These are phyloP conservation scores for Drosophila sproati DNA, from an alignment of 1,140 invertebrate genomes.

Conservation along the genomic window DNA sequence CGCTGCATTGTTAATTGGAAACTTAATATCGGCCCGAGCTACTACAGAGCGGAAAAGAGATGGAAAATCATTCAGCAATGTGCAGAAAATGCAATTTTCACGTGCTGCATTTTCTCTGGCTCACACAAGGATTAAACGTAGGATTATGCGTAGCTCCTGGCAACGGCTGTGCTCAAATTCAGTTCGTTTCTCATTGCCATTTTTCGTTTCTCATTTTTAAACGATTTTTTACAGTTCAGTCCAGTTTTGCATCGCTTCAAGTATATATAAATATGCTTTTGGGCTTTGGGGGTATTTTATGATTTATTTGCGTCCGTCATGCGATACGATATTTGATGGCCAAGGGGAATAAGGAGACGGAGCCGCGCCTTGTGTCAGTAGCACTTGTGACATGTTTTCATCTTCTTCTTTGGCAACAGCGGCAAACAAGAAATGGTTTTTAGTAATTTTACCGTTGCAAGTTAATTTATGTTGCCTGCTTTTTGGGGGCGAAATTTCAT, in stretches of 20 bases:
- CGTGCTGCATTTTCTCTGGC: conserved; percentile 1
- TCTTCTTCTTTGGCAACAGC: background rate
- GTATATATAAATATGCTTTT: background rate
- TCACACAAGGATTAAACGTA: conserved; percentile 7
- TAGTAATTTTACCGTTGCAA: conserved; percentile 15
- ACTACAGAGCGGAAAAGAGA: background rate
- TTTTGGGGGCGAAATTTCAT: conserved; percentile 8
- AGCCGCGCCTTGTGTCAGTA: conserved; percentile 21
- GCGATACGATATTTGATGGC: conserved; percentile 23
- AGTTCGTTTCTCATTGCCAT: background rate
- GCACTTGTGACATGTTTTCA: conserved; percentile 18
- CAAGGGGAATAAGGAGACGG: conserved; percentile 4
- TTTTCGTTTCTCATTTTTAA: background rate
- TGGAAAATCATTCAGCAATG: conserved; percentile 14
- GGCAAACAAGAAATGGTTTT: conserved; percentile 4
- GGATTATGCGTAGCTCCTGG: conserved; percentile 7
- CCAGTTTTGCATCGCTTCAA: conserved; percentile 35
- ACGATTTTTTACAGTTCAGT: background rate
- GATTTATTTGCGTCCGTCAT: conserved; percentile 29
- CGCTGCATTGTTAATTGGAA: conserved; percentile 81
- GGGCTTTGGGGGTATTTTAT: background rate
- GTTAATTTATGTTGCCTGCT: conserved; percentile 26
- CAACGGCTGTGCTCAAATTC: conserved; percentile 29
- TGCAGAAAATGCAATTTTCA: conserved; percentile 49
- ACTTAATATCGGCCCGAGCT: conserved; percentile 61